Base-by-base conservation (phyloP, 2,888 invertebrate species). In the Stratiomys singularior region DNA sequence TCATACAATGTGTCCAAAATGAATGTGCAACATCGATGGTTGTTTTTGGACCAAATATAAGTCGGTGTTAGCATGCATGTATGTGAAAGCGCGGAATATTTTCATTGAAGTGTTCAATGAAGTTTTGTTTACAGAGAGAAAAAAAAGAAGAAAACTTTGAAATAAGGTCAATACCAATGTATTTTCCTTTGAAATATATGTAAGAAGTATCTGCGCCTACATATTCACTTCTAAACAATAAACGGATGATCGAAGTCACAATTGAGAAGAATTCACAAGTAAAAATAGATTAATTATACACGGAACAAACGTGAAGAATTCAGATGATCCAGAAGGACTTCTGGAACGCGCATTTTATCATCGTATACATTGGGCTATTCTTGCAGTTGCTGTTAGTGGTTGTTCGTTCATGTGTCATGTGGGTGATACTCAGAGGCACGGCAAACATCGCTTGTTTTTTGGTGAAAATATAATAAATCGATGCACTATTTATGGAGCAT, bases 131-230 rank as follows among this genome's bases (percentile, higher is more conserved):
- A 52, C 52, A 52, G 52, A 52, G n/a, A n/a, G n/a, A n/a, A n/a
- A 52, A 52, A 52, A 3, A 13, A 37, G 37, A 37, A 37, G 37
- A 52, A 52, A 52, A 52, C 18, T 69, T 47, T 23, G 25, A 60
- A 74, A 60, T 74, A 74, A 74, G 74, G 74, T 74, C 74, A 74
- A 74, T 74, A 74, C 44, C 74, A 74, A 74, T 74, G 46, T 69
- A 47, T 28, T 66, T 37, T 66, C 18, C 37, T 44, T 66, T 28
- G 37, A 9, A 37, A 37, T 5, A 37, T 37, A 9, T 5, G 37
- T 9, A 37, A 5, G 3, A 9, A 9, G 5, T 37, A 5, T 37
- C 9, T 37, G 9, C 37, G 37, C 9, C 9, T 9, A 37, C 37
- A 37, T 9, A 5, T 37, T 3, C 9, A 37, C 37, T 3, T 27